phyloP scores from a whole-genome alignment of 1,140 invertebrate species.

The Scaptomyza graminum region DNA sequence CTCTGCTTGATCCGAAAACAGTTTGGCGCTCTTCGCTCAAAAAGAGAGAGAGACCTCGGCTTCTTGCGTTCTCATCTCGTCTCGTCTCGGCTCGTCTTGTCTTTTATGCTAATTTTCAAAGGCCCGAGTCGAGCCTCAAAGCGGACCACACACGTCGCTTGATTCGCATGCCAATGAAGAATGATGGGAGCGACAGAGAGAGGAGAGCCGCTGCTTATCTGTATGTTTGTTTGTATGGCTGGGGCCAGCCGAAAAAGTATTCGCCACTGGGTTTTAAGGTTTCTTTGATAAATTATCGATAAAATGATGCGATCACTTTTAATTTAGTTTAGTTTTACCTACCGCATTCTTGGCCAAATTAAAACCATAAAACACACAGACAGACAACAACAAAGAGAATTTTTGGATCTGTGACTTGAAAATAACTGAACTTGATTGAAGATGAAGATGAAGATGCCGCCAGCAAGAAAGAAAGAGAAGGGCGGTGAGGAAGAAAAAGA shows the following conservation, averaged over 20 bases:
- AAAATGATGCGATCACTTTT: conserved; percentile 83
- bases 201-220: conserved; percentile 45
- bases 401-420: conserved; percentile 32
- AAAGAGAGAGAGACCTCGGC: conserved; percentile 32
- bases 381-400: conserved; percentile 19
- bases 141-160: conserved; percentile 74
- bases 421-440: conserved; percentile 26
- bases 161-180: conserved; percentile 56
- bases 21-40: conserved; percentile 33
- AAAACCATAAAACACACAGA: conserved; percentile 28
- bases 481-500: background rate
- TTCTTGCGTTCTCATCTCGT: conserved; percentile 12
- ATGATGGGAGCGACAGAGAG: too few relatives aligned
- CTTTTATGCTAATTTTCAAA: conserved; percentile 78
- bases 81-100: background rate
- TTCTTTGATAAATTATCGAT: conserved; percentile 82
- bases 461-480: too few relatives aligned
- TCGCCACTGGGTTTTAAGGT: conserved; percentile 73
- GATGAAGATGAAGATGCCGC: background rate
- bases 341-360: conserved; percentile 76
- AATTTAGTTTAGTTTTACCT: conserved; percentile 80
- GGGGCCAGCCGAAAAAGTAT: conserved; percentile 52
- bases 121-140: conserved; percentile 34
- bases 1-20: conserved; percentile 36
- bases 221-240: conserved; percentile 1